These are phyloP conservation scores for Thecocarcelia acutangulata DNA, from an alignment of 2,888 invertebrate genomes.

Conservation along the genomic window DNA sequence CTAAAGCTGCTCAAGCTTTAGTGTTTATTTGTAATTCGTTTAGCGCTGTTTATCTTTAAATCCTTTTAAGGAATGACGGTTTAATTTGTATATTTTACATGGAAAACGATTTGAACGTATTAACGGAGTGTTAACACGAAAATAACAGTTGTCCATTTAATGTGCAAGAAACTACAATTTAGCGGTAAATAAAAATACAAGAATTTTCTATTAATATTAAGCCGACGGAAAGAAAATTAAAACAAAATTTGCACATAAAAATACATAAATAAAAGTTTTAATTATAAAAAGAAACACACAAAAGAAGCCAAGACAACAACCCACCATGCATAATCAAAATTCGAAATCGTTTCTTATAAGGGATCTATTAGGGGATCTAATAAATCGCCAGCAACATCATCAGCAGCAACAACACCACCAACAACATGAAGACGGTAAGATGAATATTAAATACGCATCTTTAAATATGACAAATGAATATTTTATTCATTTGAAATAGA, in stretches of 20 bases:
- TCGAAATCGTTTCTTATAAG: conserved; percentile 92
- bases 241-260: conserved; percentile 6
- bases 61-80: conserved; percentile 39
- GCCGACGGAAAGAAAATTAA: conserved; percentile 50
- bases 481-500: no score
- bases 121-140: background rate
- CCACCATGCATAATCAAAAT: conserved; percentile 83
- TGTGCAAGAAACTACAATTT: conserved; percentile 34
- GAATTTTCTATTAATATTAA: background rate
- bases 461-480: no score
- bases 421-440: conserved; percentile 68
- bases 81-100: conserved; percentile 3
- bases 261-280: background rate
- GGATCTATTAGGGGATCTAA: conserved; percentile 89
- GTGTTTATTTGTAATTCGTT: conserved; percentile 68
- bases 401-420: conserved; percentile 72
- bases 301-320: background rate
- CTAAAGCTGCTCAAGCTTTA: conserved; percentile 30
- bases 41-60: conserved; percentile 65
- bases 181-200: conserved; percentile 10
- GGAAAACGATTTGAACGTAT: conserved; percentile 25
- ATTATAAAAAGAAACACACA: conserved; percentile 14
- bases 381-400: conserved; percentile 78
- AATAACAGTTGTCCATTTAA: conserved; percentile 57
- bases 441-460: no score